Evolutionary conservation across 2,113 vertebrate species (phyloP).

Genomic region (Rhabdomys dilectus): DNA sequence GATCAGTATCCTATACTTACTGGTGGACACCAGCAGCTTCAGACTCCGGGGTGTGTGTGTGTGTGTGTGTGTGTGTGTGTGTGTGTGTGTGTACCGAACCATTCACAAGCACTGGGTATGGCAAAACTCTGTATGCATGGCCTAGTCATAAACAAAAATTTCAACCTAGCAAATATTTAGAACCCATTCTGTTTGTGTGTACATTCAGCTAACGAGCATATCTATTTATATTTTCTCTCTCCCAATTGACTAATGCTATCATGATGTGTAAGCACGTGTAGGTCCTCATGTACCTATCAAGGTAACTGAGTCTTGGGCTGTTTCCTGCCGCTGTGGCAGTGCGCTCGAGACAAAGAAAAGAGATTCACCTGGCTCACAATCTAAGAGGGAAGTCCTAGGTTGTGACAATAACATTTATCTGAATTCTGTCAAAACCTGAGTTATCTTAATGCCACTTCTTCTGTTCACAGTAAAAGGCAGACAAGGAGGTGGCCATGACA

Average conservation of each 20-base stretch:
- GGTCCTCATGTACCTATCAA: not conserved
- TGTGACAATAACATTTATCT: too few relatives aligned
- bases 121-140: rapidly evolving
- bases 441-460: not conserved
- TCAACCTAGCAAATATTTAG: too few relatives aligned
- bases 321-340: not conserved
- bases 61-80: too few relatives aligned
- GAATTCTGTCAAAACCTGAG: not conserved
- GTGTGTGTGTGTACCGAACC: not conserved
- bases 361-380: not conserved
- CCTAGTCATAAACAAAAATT: not conserved
- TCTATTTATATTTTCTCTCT: not conserved
- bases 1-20: too few relatives aligned
- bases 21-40: not conserved
- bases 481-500: not conserved
- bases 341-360: not conserved
- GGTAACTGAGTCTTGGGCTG: not conserved
- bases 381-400: not conserved
- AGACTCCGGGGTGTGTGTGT: not conserved
- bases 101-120: not conserved
- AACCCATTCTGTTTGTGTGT: not conserved
- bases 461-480: not conserved
- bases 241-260: not conserved
- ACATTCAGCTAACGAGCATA: too few relatives aligned
- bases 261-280: not conserved